These are phyloP conservation scores for Aricia agestis DNA, from an alignment of 1,140 invertebrate genomes.

Conservation along the genomic window DNA sequence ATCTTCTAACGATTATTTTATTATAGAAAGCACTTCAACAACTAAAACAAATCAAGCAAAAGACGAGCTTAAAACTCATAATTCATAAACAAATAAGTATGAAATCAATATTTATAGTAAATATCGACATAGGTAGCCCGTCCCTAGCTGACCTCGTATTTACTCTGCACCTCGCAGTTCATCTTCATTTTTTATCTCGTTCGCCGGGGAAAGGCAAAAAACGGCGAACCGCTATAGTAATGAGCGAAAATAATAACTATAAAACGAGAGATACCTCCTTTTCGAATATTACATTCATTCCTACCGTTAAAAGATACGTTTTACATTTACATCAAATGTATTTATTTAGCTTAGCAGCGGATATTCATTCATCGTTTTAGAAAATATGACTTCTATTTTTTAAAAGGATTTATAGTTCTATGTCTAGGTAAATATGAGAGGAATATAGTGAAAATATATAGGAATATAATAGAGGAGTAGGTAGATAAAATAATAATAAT, in stretches of 20 bases:
- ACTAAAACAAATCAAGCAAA: too few relatives aligned
- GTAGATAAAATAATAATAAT: too few relatives aligned
- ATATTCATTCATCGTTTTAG: not conserved
- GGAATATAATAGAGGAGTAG: too few relatives aligned
- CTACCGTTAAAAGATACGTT: conserved; percentile 6
- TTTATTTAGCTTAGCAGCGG: not conserved
- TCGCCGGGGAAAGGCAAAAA: conserved; percentile 68
- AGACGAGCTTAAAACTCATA: too few relatives aligned
- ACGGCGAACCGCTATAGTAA: conserved; percentile 64
- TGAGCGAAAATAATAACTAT: conserved; percentile 68
- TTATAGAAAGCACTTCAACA: too few relatives aligned
- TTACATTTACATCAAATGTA: conserved; percentile 4
- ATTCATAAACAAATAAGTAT: too few relatives aligned
- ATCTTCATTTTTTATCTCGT: conserved; percentile 74
- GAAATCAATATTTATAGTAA: not conserved
- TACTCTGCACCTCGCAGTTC: conserved; percentile 70
- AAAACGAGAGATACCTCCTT: conserved; percentile 35
- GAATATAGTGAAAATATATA: too few relatives aligned
- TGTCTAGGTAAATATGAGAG: too few relatives aligned
- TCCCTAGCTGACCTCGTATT: conserved; percentile 62
- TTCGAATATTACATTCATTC: conserved; percentile 21
- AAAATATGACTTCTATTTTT: not conserved
- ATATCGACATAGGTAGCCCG: conserved; percentile 33
- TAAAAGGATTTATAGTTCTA: too few relatives aligned
- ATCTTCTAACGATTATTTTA: too few relatives aligned